phyloP scores from a whole-genome alignment of 1,140 invertebrate species.

The Idris sp. region DNA sequence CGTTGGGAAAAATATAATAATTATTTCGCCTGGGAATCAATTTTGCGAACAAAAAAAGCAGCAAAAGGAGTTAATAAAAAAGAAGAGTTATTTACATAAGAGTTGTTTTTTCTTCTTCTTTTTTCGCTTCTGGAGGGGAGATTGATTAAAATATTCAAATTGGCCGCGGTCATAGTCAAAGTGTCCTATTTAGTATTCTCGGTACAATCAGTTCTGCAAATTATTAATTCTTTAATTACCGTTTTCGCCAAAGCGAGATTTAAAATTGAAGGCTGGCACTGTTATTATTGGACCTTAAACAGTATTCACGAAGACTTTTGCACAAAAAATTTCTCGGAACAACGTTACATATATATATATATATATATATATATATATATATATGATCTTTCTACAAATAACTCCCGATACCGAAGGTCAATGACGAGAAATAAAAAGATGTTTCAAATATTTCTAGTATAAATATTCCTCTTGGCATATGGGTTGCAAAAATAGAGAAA shows the following conservation, averaged over 20 bases:
- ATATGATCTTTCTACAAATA: slow-evolving; percentile 56
- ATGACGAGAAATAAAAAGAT: slow-evolving; percentile 53
- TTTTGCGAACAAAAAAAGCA: no score
- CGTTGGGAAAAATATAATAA: no score
- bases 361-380: no score
- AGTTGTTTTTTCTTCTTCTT: no score
- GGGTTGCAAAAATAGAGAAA: slow-evolving; percentile 31
- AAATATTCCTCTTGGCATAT: slow-evolving; percentile 37
- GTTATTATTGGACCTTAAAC: slow-evolving; percentile 53
- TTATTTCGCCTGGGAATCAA: no score
- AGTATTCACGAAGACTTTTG: slow-evolving; percentile 33
- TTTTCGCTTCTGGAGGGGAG: no score
- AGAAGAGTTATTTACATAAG: no score
- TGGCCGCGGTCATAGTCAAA: slow-evolving; percentile 10
- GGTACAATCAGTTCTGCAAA: slow-evolving; percentile 18
- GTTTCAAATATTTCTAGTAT: slow-evolving; percentile 55
- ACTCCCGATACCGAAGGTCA: slow-evolving; percentile 53
- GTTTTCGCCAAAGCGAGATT: slow-evolving; percentile 16
- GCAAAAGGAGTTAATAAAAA: no score
- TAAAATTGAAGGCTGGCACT: slow-evolving; percentile 38
- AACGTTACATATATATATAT: no score
- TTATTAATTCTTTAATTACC: slow-evolving; percentile 44
- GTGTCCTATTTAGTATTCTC: slow-evolving; percentile 18
- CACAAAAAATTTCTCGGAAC: slow-evolving; percentile 50
- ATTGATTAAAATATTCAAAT: slow-evolving; percentile 20